phyloP scores from a whole-genome alignment of 2,888 invertebrate species.

The Torymus tubicola region DNA sequence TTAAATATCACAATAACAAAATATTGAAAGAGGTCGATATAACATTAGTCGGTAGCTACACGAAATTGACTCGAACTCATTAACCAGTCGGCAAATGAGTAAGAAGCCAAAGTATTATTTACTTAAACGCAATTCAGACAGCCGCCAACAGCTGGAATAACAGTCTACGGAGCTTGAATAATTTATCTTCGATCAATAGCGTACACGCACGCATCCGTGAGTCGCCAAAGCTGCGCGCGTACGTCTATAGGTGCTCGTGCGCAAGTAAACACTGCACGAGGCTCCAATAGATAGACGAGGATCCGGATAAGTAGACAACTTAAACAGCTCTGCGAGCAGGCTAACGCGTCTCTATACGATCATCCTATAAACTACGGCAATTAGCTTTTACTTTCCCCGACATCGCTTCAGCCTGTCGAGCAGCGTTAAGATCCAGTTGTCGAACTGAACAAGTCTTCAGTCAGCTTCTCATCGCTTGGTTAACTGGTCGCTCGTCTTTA shows the following conservation, averaged over 20 bases:
- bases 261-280: too few relatives aligned
- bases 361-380: constrained; percentile 29
- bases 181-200: constrained; percentile 33
- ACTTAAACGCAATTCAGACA: too few relatives aligned
- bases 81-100: too few relatives aligned
- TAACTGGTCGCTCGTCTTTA: background rate
- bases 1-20: too few relatives aligned
- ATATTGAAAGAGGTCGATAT: too few relatives aligned
- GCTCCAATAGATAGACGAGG: background rate
- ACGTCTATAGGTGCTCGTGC: background rate
- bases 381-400: constrained; percentile 24
- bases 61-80: too few relatives aligned
- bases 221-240: background rate
- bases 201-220: too few relatives aligned
- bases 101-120: too few relatives aligned
- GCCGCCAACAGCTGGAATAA: background rate
- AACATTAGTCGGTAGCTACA: too few relatives aligned
- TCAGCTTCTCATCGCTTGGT: background rate
- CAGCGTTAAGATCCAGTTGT: constrained; percentile 58
- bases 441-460: constrained; percentile 48
- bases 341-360: background rate
- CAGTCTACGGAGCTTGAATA: background rate
- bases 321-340: background rate
- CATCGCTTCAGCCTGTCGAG: background rate
- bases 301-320: constrained; percentile 30